These are phyloP conservation scores for Celastrina argiolus DNA, from an alignment of 2,888 invertebrate species.

Conservation along the genomic window DNA sequence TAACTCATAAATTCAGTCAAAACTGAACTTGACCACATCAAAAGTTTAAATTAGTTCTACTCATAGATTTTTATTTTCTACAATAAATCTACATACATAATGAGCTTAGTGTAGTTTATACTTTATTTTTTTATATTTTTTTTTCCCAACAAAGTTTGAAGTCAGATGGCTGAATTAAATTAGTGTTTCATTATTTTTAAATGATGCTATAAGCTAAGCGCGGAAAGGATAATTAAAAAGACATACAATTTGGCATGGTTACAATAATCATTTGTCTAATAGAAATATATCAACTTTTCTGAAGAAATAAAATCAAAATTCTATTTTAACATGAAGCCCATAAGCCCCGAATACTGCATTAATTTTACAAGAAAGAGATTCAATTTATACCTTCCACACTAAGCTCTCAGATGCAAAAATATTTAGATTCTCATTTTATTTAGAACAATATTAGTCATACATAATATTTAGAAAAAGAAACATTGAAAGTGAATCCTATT, in stretches of 20 bases:
- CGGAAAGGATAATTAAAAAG: background rate
- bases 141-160: background rate
- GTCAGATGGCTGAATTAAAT: background rate
- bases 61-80: background rate
- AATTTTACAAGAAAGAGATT: background rate
- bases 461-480: background rate
- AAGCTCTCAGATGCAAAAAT: background rate
- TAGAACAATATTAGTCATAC: background rate
- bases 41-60: background rate
- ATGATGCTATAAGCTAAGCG: background rate
- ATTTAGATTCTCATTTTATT: background rate
- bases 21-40: background rate
- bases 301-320: background rate
- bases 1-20: conserved; percentile 1
- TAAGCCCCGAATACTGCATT: background rate
- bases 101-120: background rate
- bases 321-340: background rate
- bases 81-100: background rate
- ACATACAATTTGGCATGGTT: background rate
- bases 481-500: background rate
- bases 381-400: background rate
- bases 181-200: background rate
- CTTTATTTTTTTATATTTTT: too few species aligned
- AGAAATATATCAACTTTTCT: background rate
- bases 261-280: background rate